Evolutionary conservation across 1,140 invertebrate genomes (phyloP), one percentile per base, ranked within the genome.

Genomic region (Brevipalpus yothersi): DNA sequence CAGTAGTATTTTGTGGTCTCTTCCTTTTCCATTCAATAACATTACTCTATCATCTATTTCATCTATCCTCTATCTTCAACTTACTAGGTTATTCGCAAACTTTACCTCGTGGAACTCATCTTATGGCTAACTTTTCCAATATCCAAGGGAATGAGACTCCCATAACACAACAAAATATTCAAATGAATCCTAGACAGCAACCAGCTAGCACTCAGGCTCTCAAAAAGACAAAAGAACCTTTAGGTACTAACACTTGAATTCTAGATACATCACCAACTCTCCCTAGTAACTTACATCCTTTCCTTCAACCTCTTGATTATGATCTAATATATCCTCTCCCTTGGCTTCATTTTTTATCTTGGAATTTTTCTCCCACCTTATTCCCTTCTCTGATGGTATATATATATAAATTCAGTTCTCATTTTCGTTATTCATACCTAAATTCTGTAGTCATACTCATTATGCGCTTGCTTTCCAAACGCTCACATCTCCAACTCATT

Each of bases 41-140:
- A 45, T 3, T 17, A 15, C 43, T 17, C 43, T 45, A 15, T 45
- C 43, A 45, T 4, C 43, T 45, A 45, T 15, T 17, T 45, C n/a
- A 17, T 45, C n/a, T 45, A 10, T 45, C 2, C 43, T 45, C 12
- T 45, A 2, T 3, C 43, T 15, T 4, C 10, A 15, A 15, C 12
- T 45, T 45, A 45, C 2, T 17, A 65, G 64, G 61, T 53, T 65
- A 64, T 59, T 63, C 64, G 51, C 64, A 65, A 63, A 66, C 65
- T 12, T 45, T 66, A 10, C 65, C 65, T 15, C 59, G 65, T 53
- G 63, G 63, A 17, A 56, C 63, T 8, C 65, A 66, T 56, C 19
- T 66, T 13, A 61, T 62, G 49, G 53, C 61, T 47, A 54, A 59
- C 9, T 58, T 53, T 41, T 41, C 59, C 12, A 62, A 60, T 58